Base-by-base conservation (phyloP, 2,888 invertebrate genomes). In the Camptogramma bilineatum region DNA sequence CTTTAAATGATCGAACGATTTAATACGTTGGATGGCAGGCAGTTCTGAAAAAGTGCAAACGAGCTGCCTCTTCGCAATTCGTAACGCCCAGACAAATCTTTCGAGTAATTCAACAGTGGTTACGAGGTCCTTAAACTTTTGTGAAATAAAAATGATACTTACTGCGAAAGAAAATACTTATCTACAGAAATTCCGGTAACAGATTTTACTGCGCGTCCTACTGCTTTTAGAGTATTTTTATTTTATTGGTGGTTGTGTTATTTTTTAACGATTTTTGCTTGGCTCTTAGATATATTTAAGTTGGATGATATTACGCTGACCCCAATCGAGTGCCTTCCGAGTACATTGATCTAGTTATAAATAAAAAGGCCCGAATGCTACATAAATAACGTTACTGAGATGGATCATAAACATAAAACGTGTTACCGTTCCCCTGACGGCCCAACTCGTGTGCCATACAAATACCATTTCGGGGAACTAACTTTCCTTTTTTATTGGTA, bases 361-460 rank as follows among this genome's bases (percentile, higher is more conserved):
- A 83, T 80, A 82, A 79, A 78, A 76, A 44, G 76, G 73, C 72
- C 72, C 73, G 66, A 73, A 78, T 71, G 78, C 76, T 77, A 79
- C 74, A 77, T 82, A 80, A 81, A 82, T 79, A 81, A 80, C 70
- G 71, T 75, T 74, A 75, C 74, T 71, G 72, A 72, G 77, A 79
- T 78, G 80, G 78, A 78, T 80, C 80, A 83, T 83, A 82, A 84
- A 80, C 81, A 80, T 85, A 83, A 84, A 85, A 84, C 80, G 76
- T 76, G 81, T 76, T 80, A 76, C 78, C 71, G 75, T 75, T 78
- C 78, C 77, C 79, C 73, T 71, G 76, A 76, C 75, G 75, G 73
- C 65, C 75, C 71, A 72, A 67, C 75, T 75, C 73, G 72, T 70
- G 66, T 66, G 68, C 72, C 65, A 71, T 73, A 77, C 76, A 73